Base-by-base conservation (phyloP, 2,113 vertebrate species). In the Buteo buteo region DNA sequence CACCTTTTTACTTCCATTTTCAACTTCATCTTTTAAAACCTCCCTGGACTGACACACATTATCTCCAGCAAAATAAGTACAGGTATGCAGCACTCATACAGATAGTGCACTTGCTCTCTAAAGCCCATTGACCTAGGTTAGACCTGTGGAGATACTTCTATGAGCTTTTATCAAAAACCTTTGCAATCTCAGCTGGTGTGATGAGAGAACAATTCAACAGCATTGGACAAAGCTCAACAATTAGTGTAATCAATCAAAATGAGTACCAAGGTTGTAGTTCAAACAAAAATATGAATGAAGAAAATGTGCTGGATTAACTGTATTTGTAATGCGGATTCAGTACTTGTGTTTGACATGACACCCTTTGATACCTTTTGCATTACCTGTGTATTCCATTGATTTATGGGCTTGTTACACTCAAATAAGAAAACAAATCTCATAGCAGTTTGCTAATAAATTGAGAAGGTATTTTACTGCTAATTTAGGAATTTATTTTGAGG, bases 401-500 rank as follows among this genome's bases (percentile, higher is more conserved):
- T 91, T 76, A 76, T 78, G 66, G 74, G 13, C 71, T 76, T 89
- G 59, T 90, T 84, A 62, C 19, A 70, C 44, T 92, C 74, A 86
- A 71, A 86, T 83, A 80, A 71, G 80, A 94, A 96, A 84, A 81
- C 64, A 94, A 89, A 71, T 85, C 25, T 85, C 67, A 59, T 0
- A 4, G 42, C 55, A 58, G 50, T 88, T 89, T 61, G 13, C 38
- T 93, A 82, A 74, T 78, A 96, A 82, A 89, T 88, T 31, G 64
- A 85, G 38, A 90, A 79, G 78, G 38, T 82, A 72, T 95, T 97
- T 94, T 76, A 86, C 59, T 90, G 82, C 47, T 94, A 97, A 92
- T 97, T 97, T 89, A 95, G 90, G 80, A 94, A 54, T 96, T 95
- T 96, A 73, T 96, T 97, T 97, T 95, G 83, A 95, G 82, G 50